Percentiles rank a stretch among this genome's conserved stretches.
These are phyloP conservation scores for Gastrophysa polygoni DNA, from an alignment of 2,888 invertebrate genomes.

Conservation along the genomic window DNA sequence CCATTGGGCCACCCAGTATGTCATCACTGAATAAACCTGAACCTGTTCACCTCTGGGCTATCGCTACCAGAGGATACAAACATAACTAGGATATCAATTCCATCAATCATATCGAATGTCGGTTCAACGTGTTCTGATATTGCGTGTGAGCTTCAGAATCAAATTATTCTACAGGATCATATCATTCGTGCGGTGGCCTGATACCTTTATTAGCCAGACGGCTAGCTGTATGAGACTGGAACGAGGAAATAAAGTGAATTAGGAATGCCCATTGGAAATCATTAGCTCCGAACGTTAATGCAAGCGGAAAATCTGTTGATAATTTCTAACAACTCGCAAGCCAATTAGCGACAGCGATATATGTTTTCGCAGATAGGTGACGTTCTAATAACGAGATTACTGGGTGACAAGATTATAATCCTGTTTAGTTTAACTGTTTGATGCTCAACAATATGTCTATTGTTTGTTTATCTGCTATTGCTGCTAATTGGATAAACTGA, in stretches of 20 bases:
- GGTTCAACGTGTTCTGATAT: too few species aligned
- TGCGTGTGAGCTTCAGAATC: neutral
- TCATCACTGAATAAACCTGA: too few species aligned
- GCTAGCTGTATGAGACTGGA: neutral
- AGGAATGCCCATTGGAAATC: neutral
- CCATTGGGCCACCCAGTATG: too few species aligned
- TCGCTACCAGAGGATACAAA: too few species aligned
- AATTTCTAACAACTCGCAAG: neutral
- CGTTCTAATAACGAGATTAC: neutral
- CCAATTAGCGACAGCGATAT: neutral
- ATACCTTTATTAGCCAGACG: neutral
- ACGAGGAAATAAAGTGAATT: neutral
- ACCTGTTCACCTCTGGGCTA: too few species aligned
- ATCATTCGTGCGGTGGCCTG: neutral
- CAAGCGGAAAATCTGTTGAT: neutral
- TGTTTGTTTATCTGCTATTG: neutral
- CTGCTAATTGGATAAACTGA: neutral
- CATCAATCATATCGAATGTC: too few species aligned
- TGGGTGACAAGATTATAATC: neutral
- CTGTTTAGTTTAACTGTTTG: neutral
- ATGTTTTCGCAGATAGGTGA: neutral
- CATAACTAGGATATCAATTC: too few species aligned
- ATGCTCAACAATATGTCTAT: neutral
- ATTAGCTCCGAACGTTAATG: neutral
- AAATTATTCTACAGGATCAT: neutral